These are phyloP conservation scores for Drosophila willistoni DNA, from an alignment of 1,140 invertebrate genomes.

Conservation along the genomic window DNA sequence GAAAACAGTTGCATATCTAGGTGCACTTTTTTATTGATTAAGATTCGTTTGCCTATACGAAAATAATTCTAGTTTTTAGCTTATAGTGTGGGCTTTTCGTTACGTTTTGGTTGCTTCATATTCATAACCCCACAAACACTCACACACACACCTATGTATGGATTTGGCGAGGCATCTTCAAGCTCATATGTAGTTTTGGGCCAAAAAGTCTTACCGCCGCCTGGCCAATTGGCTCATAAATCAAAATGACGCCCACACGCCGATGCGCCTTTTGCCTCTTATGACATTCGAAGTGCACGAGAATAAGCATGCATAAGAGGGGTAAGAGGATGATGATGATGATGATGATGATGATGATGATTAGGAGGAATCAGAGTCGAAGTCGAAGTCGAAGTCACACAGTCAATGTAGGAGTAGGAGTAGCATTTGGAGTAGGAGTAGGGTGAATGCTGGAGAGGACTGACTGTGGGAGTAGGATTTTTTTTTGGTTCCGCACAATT, in stretches of 20 bases:
- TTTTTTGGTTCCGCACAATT: slow-evolving; percentile 12
- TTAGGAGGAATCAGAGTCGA: not conserved
- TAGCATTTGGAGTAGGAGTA: not conserved
- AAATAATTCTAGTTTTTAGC: slow-evolving; percentile 10
- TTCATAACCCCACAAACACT: not conserved
- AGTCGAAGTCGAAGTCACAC: not conserved
- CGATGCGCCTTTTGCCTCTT: slow-evolving; percentile 27
- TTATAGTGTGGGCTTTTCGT: not conserved
- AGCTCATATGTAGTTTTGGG: slow-evolving; percentile 12
- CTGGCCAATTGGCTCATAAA: slow-evolving; percentile 74
- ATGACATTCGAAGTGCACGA: slow-evolving; percentile 41
- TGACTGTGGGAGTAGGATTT: not conserved
- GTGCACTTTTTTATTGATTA: slow-evolving; percentile 62
- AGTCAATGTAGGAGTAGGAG: not conserved
- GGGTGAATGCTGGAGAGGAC: slow-evolving; percentile 22
- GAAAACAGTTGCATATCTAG: slow-evolving; percentile 57
- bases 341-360: not conserved
- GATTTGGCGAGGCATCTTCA: slow-evolving; percentile 34
- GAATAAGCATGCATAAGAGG: slow-evolving; percentile 32
- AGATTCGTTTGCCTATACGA: slow-evolving; percentile 30
- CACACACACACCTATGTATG: not conserved
- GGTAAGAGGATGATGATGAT: not conserved
- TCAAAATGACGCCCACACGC: slow-evolving; percentile 72
- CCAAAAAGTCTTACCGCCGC: slow-evolving; percentile 33
- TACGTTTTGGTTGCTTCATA: slow-evolving; percentile 1